Evolutionary conservation across 2,113 vertebrate species (phyloP).

Genomic region (Callionymus lyra): DNA sequence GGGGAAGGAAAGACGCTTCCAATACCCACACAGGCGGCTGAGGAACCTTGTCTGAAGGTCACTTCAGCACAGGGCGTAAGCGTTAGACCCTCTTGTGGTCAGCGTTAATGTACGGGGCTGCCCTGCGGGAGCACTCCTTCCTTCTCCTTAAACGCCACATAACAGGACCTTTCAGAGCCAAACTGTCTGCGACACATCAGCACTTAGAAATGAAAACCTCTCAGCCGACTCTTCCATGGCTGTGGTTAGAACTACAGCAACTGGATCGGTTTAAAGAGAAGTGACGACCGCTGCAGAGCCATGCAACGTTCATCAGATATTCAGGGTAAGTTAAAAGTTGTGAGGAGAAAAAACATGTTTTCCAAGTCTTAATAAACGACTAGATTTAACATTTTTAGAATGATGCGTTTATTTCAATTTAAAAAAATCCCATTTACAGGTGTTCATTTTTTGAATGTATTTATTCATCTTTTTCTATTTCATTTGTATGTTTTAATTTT

Average conservation of each 20-base stretch:
- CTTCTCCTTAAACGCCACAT: constrained; percentile 67
- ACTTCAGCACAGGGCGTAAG: constrained; percentile 61
- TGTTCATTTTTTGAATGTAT: too few relatives aligned
- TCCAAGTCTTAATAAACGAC: too few relatives aligned
- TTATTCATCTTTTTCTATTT: too few relatives aligned
- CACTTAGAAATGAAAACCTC: constrained; percentile 63
- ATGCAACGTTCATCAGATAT: too few relatives aligned
- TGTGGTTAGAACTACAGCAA: constrained; percentile 45
- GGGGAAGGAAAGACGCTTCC: constrained; percentile 62
- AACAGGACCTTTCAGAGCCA: constrained; percentile 67
- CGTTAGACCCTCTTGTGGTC: constrained; percentile 71
- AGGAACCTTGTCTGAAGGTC: constrained; percentile 68
- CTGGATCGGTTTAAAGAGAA: constrained; percentile 46
- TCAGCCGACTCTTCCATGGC: constrained; percentile 40
- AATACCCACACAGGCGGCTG: constrained; percentile 48
- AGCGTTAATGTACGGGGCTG: constrained; percentile 67
- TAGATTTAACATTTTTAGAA: too few relatives aligned
- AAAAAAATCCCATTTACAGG: too few relatives aligned
- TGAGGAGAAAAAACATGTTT: too few relatives aligned
- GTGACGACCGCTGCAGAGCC: constrained; percentile 2
- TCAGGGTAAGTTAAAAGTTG: too few relatives aligned
- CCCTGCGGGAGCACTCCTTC: constrained; percentile 61
- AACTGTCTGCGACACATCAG: constrained; percentile 68
- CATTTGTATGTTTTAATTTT: too few relatives aligned
- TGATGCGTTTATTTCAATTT: too few relatives aligned